phyloP scores from a whole-genome alignment of 2,797 vertebrate species.

The Enteromius argenteus region DNA sequence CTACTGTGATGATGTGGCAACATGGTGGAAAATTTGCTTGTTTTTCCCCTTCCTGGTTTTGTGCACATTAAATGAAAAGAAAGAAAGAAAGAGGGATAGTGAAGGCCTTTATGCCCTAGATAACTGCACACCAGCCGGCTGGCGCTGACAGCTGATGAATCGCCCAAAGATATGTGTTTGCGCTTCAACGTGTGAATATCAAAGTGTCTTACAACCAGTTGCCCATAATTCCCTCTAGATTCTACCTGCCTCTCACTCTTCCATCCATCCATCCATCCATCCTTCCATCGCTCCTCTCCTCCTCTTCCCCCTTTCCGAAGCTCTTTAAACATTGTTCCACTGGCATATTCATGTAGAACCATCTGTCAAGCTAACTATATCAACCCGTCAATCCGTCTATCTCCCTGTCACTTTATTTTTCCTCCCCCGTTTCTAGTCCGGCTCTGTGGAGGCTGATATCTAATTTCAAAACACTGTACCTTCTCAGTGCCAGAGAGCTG shows the following conservation, averaged over 20 bases:
- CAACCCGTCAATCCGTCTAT: slow-evolving; percentile 68
- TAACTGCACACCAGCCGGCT: slow-evolving; percentile 60
- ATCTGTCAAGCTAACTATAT: slow-evolving; percentile 67
- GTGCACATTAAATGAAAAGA: neutral
- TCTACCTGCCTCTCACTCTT: slow-evolving; percentile 36
- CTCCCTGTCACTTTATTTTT: slow-evolving; percentile 51
- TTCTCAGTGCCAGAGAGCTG: slow-evolving; percentile 34
- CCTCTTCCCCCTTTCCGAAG: neutral
- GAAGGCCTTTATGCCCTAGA: slow-evolving; percentile 42
- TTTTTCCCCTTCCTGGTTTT: neutral
- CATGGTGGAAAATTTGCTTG: neutral
- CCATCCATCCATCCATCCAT: slow-evolving; percentile 16
- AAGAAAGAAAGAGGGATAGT: neutral
- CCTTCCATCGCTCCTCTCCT: slow-evolving; percentile 11
- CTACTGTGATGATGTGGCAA: slow-evolving; percentile 5
- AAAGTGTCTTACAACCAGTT: slow-evolving; percentile 61
- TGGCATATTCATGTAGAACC: slow-evolving; percentile 64
- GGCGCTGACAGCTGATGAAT: slow-evolving; percentile 70
- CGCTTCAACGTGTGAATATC: slow-evolving; percentile 69
- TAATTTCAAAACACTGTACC: slow-evolving; percentile 61
- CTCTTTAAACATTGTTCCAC: slow-evolving; percentile 62
- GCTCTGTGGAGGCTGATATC: slow-evolving; percentile 40
- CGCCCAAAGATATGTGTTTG: slow-evolving; percentile 68
- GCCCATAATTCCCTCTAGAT: slow-evolving; percentile 51
- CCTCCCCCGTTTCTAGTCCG: slow-evolving; percentile 37